Evolutionary conservation across 2,888 invertebrate genomes (phyloP).

Genomic region (Volucella inanis): DNA sequence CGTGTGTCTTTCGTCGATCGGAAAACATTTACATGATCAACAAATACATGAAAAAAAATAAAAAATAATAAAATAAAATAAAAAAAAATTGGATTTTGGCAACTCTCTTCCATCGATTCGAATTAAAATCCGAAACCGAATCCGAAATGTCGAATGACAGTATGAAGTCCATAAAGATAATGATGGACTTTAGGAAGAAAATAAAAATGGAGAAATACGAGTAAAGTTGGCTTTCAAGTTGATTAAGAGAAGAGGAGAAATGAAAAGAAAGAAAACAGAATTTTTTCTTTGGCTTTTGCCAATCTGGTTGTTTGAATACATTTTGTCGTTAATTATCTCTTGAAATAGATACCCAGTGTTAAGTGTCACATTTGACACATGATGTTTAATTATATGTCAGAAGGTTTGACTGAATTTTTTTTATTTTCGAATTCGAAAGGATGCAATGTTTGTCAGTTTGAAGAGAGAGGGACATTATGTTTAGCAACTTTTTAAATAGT

Average conservation of each 20-base stretch:
- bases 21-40: conserved; percentile 18
- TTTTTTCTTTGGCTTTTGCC: not conserved
- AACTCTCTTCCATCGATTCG: not conserved
- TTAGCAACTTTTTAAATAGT: too few species aligned
- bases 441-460: too few species aligned
- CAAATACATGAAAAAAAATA: not conserved
- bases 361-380: conserved; percentile 17
- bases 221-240: conserved; percentile 33
- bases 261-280: not conserved
- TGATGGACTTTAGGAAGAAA: conserved; percentile 11
- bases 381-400: too few species aligned
- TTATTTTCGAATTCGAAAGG: too few species aligned
- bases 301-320: conserved; percentile 12
- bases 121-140: too few species aligned
- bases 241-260: not conserved
- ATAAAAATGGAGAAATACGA: conserved; percentile 4
- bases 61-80: too few species aligned
- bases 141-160: not conserved
- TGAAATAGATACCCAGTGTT: conserved; percentile 9
- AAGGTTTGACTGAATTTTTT: too few species aligned
- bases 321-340: not conserved
- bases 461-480: too few species aligned
- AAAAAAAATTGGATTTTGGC: conserved; percentile 18
- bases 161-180: not conserved
- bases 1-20: conserved; percentile 4